Percentiles rank a stretch among this genome's conserved stretches.
Conservation (phyloP, 2,888 invertebrate species). For the Diogma glabrata region DNA sequence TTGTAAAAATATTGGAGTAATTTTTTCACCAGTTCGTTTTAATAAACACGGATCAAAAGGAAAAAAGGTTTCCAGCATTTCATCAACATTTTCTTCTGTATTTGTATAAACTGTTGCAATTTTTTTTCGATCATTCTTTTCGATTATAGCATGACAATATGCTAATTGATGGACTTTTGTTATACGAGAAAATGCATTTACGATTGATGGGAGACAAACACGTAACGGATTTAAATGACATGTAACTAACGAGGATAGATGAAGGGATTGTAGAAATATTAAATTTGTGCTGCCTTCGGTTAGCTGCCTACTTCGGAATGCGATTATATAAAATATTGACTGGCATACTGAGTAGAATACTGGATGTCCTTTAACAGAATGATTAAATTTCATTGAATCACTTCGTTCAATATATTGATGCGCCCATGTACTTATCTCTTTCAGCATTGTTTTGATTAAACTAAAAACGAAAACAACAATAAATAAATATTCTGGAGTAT, state of each 20-base stretch:
- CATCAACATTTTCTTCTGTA: constrained; percentile 24
- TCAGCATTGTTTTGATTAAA: constrained; percentile 50
- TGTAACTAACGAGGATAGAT: constrained; percentile 75
- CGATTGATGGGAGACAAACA: constrained; percentile 65
- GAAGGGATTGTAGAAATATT: constrained; percentile 65
- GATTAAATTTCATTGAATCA: constrained; percentile 29
- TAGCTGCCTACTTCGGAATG: constrained; percentile 78
- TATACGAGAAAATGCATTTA: constrained; percentile 68
- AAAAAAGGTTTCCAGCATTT: constrained; percentile 57
- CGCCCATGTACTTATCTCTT: constrained; percentile 69
- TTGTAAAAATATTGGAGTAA: constrained; percentile 38
- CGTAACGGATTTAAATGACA: constrained; percentile 79
- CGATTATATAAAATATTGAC: constrained; percentile 82
- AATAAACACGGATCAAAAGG: constrained; percentile 85
- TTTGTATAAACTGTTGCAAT: constrained; percentile 46
- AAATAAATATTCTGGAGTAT: too few species aligned
- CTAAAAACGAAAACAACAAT: constrained; percentile 43
- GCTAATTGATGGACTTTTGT: constrained; percentile 78
- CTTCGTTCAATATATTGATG: constrained; percentile 57
- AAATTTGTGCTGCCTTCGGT: constrained; percentile 66
- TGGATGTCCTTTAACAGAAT: constrained; percentile 58
- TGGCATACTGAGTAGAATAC: constrained; percentile 91
- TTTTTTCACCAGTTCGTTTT: constrained; percentile 39
- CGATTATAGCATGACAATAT: constrained; percentile 83
- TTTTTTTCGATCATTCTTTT: constrained; percentile 60